A percentile compares a stretch with the other conserved stretches of the same genome.
phyloP scores from a whole-genome alignment of 2,113 vertebrate genomes.

The Apteryx owenii region DNA sequence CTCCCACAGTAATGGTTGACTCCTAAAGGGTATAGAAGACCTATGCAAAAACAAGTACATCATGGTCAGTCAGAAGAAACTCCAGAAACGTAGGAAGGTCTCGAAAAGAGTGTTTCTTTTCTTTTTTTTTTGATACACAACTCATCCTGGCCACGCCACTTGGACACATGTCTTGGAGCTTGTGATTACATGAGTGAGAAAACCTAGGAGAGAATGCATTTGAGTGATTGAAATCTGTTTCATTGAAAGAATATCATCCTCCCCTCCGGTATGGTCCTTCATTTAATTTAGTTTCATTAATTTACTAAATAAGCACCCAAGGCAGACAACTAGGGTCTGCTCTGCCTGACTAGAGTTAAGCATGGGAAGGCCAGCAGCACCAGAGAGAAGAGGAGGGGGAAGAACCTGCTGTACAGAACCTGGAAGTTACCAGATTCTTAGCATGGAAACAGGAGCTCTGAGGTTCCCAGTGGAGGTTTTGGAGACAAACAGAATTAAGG shows the following conservation, averaged over 20 bases:
- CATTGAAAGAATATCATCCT: not conserved
- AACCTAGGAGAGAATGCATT: not conserved
- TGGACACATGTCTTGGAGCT: not conserved
- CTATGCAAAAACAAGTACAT: not conserved
- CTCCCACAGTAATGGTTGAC: accelerated
- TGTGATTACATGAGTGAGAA: not conserved
- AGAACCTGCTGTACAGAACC: no score
- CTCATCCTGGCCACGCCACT: not conserved
- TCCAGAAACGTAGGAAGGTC: not conserved
- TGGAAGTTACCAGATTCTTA: not conserved
- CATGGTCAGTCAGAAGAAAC: not conserved
- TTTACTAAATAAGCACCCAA: not conserved
- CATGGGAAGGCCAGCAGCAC: not conserved
- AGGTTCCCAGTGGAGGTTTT: accelerated
- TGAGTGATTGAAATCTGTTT: not conserved
- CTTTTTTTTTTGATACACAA: not conserved
- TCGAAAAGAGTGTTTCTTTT: not conserved
- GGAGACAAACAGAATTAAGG: not conserved
- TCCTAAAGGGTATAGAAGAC: not conserved
- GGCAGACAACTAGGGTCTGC: not conserved
- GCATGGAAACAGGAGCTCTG: not conserved
- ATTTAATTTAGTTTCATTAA: not conserved
- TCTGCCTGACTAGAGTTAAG: not conserved
- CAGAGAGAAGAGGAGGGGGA: not conserved
- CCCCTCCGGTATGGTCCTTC: not conserved